Conservation (phyloP, 1,140 invertebrate genomes). For the Aphaenogaster ashmeadi region DNA sequence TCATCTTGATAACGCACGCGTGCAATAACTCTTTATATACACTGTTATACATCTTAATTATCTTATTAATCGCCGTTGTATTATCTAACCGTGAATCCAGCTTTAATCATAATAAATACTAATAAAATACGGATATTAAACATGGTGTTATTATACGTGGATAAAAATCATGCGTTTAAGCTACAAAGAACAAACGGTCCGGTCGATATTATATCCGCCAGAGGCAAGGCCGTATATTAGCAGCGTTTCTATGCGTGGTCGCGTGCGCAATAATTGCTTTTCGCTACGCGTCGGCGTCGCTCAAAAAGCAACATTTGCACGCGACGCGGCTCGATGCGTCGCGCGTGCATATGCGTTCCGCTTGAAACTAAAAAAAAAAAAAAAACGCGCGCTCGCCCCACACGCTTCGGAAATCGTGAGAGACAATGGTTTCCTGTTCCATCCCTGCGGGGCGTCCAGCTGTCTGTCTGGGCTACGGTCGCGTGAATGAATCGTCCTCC, state of each 20-base stretch:
- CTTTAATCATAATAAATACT: not conserved
- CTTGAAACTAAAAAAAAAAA: conserved; percentile 53
- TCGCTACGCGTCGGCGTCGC: conserved; percentile 73
- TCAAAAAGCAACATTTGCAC: conserved; percentile 76
- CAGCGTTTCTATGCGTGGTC: conserved; percentile 75
- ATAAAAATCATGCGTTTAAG: conserved; percentile 5
- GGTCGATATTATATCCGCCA: conserved; percentile 68
- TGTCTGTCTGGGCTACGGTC: conserved; percentile 67
- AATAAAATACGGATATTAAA: conserved; percentile 28
- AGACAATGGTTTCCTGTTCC: conserved; percentile 73
- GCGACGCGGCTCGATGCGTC: conserved; percentile 65
- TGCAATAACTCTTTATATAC: not conserved
- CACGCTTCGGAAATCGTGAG: conserved; percentile 72
- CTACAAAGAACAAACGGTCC: not conserved
- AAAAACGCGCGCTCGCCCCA: conserved; percentile 52
- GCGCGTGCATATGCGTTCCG: conserved; percentile 24
- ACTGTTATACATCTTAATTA: conserved; percentile 11
- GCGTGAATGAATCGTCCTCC: conserved; percentile 67
- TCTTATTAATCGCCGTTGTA: not conserved
- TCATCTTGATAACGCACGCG: conserved; percentile 12
- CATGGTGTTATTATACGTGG: not conserved
- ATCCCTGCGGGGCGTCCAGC: conserved; percentile 70
- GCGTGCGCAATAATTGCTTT: conserved; percentile 79
- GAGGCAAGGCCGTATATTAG: conserved; percentile 64
- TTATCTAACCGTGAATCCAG: not conserved